Evolutionary conservation across 2,113 vertebrate genomes (phyloP), one percentile per base, ranked within the genome.

Genomic region (Mionectes macconnelli): DNA sequence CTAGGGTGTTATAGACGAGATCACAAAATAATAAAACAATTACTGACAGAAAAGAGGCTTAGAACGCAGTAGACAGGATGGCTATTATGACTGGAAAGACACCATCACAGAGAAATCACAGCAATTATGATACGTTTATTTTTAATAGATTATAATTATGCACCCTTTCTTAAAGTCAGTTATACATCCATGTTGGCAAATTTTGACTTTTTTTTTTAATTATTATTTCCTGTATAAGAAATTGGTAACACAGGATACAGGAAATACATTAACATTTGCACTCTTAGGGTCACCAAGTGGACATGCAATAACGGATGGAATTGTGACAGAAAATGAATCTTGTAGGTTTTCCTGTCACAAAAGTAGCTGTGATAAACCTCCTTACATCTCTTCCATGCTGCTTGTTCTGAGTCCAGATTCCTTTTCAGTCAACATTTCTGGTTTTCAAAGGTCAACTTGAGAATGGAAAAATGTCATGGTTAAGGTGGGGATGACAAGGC

Each of bases 401-500:
- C 42, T 55, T 77, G 19, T 63, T 78, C 81, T 76, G 55, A 55
- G 69, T 89, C 39, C 16, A 30, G 28, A 63, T 62, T 75, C 17
- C 67, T 77, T 73, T 69, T 59, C 62, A 27, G 68, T 76, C 79
- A 87, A 50, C 47, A 28, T 60, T 80, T 75, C 49, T 70, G 10
- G 15, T 70, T 87, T 84, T 70, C 39, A 64, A 78, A 89, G 35
- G 50, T 70, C 16, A 10, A 13, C 49, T 12, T 37, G 28, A 70
- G 47, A 84, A 82, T 44, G 33, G 47, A 13, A 88, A 94, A 91
- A 28, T 59, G 39, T n/a, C n/a, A n/a, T n/a, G n/a, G n/a, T n/a
- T n/a, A n/a, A n/a, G n/a, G n/a, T n/a, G n/a, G n/a, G n/a, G n/a
- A n/a, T n/a, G n/a, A n/a, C n/a, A n/a, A n/a, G n/a, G n/a, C n/a